Conservation (phyloP, 2,113 vertebrate genomes). For the Cardinalis cardinalis region DNA sequence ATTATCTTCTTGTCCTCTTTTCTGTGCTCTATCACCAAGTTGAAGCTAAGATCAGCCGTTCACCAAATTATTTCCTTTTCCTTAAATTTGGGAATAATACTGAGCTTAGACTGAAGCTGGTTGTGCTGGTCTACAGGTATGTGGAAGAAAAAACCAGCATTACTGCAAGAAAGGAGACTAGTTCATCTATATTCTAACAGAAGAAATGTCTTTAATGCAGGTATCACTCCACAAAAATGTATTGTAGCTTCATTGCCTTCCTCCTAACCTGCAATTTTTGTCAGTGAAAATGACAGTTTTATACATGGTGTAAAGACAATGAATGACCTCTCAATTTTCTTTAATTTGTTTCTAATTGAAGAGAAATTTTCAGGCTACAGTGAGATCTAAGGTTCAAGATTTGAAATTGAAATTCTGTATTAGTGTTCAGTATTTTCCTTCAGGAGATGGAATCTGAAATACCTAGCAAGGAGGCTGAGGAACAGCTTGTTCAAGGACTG, state of each 20-base stretch:
- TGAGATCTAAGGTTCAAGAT: not conserved
- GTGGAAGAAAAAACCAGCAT: not conserved
- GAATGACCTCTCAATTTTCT: not conserved
- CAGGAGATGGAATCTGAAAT: not conserved
- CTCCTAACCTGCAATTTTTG: not conserved
- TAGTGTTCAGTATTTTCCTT: not conserved
- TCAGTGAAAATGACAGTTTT: not conserved
- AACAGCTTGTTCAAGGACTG: not conserved
- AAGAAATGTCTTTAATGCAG: not conserved
- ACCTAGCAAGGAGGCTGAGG: not conserved
- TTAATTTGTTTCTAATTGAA: not conserved
- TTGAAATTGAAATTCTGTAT: not conserved
- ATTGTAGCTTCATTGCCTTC: not conserved
- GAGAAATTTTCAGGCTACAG: not conserved
- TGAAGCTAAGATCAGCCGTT: not conserved
- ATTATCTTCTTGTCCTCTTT: not conserved
- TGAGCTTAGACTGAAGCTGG: not conserved
- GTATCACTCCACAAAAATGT: not conserved
- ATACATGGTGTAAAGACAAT: not conserved
- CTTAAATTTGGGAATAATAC: not conserved
- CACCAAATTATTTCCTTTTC: not conserved
- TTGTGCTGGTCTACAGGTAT: not conserved
- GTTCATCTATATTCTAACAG: not conserved
- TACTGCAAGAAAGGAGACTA: not conserved
- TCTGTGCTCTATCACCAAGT: not conserved